A percentile compares a stretch with the other conserved stretches of the same genome.
phyloP scores from a whole-genome alignment of 2,797 vertebrate species.

The Gobio occitaniae region DNA sequence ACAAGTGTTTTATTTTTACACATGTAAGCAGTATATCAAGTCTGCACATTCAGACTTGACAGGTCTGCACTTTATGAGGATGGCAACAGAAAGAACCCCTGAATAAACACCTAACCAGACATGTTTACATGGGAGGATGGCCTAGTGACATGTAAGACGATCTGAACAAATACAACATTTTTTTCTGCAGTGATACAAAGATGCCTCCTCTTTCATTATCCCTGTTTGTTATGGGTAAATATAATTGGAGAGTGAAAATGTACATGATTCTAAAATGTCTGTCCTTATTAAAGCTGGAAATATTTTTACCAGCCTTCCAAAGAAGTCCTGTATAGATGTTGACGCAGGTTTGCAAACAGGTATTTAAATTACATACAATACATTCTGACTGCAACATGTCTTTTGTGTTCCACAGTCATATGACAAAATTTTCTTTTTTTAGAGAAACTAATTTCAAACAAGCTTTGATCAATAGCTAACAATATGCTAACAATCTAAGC shows the following conservation, averaged over 20 bases:
- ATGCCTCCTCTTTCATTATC: conserved; percentile 36
- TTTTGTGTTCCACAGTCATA: background rate
- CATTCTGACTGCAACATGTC: background rate
- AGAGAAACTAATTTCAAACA: background rate
- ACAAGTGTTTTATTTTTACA: conserved; percentile 58
- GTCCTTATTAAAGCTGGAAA: background rate
- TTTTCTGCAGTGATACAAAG: conserved; percentile 48
- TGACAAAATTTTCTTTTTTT: background rate
- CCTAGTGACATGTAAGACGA: conserved; percentile 55
- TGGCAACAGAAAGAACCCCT: conserved; percentile 61
- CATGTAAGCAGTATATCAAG: conserved; percentile 61
- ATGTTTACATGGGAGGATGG: conserved; percentile 49
- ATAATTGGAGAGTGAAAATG: conserved; percentile 44
- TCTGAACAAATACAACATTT: conserved; percentile 65
- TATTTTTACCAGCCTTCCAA: background rate
- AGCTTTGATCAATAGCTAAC: background rate
- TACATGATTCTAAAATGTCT: background rate
- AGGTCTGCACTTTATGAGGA: conserved; percentile 61
- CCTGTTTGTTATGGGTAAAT: conserved; percentile 27
- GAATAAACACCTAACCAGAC: conserved; percentile 66
- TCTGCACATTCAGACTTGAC: conserved; percentile 55
- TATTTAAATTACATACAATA: background rate
- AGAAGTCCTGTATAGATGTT: background rate
- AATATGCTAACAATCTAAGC: background rate
- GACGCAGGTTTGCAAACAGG: too few relatives aligned